Evolutionary conservation across 1,140 invertebrate genomes (phyloP), one percentile per base, ranked within the genome.

Genomic region (Drosophila watanabei): DNA sequence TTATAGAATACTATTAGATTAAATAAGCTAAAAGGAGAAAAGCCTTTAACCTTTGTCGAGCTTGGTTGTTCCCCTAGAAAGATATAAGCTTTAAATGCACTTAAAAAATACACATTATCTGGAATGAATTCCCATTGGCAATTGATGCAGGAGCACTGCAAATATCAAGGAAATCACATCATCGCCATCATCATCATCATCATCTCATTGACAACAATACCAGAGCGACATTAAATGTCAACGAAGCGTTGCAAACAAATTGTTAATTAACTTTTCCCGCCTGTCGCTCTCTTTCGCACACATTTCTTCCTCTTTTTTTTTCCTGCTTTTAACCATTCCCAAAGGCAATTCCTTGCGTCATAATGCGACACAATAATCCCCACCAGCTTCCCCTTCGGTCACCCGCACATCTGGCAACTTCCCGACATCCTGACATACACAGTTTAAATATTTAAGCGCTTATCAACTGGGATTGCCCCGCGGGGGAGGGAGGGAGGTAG

Each of bases 371-470:
- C 54, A 61, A 61, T 73, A 73, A 73, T 49, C 33, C 54, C 24
- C 24, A 43, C 37, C 37, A 59, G 35, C 16, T 33, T 33, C 41
- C 43, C 41, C 63, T 60, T 62, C 16, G 54, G 33, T n/a, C 77
- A 33, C 66, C 68, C 73, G 70, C 65, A 79, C 75, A 57, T 54
- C 57, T 56, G 56, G 20, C 76, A 63, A 52, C 63, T 71, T 56
- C 32, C 63, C 68, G 48, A 43, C 57, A 59, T 71, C 59, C 54
- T 72, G 70, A 72, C 54, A 73, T 58, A 43, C 54, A 51, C 54
- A 51, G 68, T 72, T 79, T 79, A 72, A 79, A 79, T 79, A 79
- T 79, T 79, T 72, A 72, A 79, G 51, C 20, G 56, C 77, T 79
- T 79, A 79, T 79, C 77, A 79, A 73, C 76, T 79, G 76, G 76